Percentiles rank a stretch among this genome's conserved stretches.
Evolutionary conservation across 2,797 vertebrate species (phyloP).

Genomic region (Hippopotamyrus pictus): DNA sequence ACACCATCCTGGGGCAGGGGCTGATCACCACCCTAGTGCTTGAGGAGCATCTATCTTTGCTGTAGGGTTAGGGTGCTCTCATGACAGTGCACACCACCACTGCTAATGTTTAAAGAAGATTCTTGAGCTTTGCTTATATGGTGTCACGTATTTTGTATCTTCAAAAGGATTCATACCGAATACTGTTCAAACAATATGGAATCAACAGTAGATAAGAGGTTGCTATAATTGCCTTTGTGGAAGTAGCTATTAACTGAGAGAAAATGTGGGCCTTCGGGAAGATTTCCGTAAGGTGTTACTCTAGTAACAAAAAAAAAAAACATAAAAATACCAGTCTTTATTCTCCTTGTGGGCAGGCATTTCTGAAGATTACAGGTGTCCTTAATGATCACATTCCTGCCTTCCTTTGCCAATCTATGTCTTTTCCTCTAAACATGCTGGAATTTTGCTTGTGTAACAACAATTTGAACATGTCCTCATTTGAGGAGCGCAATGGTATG

Average conservation of each 20-base stretch:
- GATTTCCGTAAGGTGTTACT: background rate
- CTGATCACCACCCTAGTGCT: background rate
- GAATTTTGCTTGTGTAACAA: constrained; percentile 18
- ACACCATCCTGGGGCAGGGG: background rate
- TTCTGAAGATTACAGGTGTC: background rate
- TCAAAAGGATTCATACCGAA: background rate
- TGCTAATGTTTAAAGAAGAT: background rate
- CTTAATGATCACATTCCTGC: constrained; percentile 7
- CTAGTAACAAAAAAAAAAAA: constrained; percentile 4
- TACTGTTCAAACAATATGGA: background rate
- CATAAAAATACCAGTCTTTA: background rate
- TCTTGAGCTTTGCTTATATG: background rate
- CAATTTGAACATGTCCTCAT: constrained; percentile 1
- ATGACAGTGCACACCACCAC: background rate
- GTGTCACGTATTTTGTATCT: background rate
- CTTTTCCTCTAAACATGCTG: background rate
- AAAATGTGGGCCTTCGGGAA: background rate
- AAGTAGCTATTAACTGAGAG: background rate
- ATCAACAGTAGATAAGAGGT: background rate
- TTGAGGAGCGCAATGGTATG: constrained; percentile 1
- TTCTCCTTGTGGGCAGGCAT: background rate
- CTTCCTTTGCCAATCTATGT: background rate
- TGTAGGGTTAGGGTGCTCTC: background rate
- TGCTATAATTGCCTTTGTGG: background rate
- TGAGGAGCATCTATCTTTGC: background rate